Evolutionary conservation across 92 coral and sea anemone species (phyloP), one percentile per base, ranked within the genome.

Genomic region (Scolanthus callimorphus): DNA sequence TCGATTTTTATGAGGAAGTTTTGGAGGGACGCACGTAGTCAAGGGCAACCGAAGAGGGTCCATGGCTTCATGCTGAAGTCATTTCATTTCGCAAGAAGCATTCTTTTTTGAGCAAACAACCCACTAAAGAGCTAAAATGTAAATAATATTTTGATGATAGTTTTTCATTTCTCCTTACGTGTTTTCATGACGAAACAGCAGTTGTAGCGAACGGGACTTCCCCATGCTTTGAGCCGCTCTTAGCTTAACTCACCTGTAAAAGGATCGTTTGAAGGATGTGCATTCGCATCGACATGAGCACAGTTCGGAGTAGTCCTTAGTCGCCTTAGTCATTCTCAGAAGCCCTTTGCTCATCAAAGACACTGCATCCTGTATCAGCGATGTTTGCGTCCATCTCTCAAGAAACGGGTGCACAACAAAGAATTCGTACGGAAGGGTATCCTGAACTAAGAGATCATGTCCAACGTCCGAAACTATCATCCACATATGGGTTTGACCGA

Each of bases 361-460:
- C 30, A 68, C 25, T 2, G 90, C 76, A 31, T 87, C 96, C 27
- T 55, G 52, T 34, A 78, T 56, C 17, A 68, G 57, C 12, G 62
- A 79, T 50, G 46, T 66, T 29, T 26, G 12, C 0, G 67, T 38
- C 53, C 67, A 51, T 31, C 48, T 62, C 2, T 38, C 54, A 23
- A 22, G 25, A 11, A 29, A 50, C 39, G 96, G 90, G 20, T 68
- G 57, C 11, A 83, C 41, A 22, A 76, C 39, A 39, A 61, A 41
- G 11, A 67, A 26, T 3, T 39, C 27, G 10, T 53, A 55, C 19
- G 85, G 73, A 17, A 78, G 51, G 0, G 26, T 6, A 38, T 41
- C 55, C 11, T 55, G 12, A 0, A 39, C 34, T 10, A 76, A 64
- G n/a, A 34, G 57, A 15, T 39, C 55, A 13, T 69, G 62, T 12